phyloP scores from a whole-genome alignment of 53 echinoderm and acorn worm species.

The Antedon mediterranea region DNA sequence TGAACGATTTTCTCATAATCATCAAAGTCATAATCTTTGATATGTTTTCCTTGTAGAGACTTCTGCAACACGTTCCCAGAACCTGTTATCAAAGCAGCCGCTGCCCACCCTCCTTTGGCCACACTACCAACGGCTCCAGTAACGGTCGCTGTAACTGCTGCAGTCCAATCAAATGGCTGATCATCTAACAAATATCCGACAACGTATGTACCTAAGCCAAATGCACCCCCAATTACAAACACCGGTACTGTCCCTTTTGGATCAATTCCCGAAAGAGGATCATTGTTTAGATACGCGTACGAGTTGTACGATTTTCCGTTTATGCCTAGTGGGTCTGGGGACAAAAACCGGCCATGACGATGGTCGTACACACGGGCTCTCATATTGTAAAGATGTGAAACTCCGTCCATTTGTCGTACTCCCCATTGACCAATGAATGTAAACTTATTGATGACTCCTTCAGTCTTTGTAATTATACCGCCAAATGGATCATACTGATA shows the following conservation, averaged over 20 bases:
- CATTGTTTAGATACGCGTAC: slow-evolving; percentile 22
- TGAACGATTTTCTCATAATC: background rate
- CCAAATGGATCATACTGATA: slow-evolving; percentile 34
- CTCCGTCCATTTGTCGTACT: slow-evolving; percentile 5
- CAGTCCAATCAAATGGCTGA: background rate
- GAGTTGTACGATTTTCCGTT: slow-evolving; percentile 19
- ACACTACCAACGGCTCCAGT: background rate
- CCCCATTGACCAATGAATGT: slow-evolving; percentile 25
- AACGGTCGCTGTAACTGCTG: background rate
- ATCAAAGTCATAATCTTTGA: background rate
- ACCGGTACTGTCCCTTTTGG: slow-evolving; percentile 19
- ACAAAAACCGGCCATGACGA: slow-evolving; percentile 18
- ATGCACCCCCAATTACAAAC: background rate
- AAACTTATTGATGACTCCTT: slow-evolving; percentile 1
- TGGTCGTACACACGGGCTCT: slow-evolving; percentile 20
- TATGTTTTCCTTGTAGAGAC: background rate
- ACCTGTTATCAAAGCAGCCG: background rate
- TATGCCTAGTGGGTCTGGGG: slow-evolving; percentile 13
- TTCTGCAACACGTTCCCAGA: background rate
- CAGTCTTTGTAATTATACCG: slow-evolving; percentile 5
- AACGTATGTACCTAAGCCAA: background rate
- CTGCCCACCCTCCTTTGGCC: background rate
- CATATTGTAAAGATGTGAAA: slow-evolving; percentile 14
- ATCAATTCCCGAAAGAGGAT: slow-evolving; percentile 20
- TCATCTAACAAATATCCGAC: background rate